Evolutionary conservation across 2,888 invertebrate species (phyloP).

Genomic region (Plebejus anna): DNA sequence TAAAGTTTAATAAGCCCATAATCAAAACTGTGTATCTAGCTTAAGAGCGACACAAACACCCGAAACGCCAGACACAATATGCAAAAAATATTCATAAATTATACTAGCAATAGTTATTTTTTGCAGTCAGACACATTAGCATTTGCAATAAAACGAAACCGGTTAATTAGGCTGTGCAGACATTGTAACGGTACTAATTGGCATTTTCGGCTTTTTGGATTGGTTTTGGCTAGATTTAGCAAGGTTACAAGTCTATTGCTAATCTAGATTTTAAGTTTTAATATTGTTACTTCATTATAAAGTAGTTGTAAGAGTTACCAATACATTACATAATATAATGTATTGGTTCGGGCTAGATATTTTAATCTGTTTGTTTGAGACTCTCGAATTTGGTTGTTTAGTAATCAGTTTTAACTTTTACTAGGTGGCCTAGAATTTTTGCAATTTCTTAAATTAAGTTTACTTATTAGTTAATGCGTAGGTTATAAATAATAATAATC

Average conservation of each 20-base stretch:
- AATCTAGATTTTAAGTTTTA: conserved; percentile 1
- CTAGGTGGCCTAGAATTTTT: not conserved
- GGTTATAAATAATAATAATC: not conserved
- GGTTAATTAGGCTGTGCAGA: conserved; percentile 40
- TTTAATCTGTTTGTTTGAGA: no score
- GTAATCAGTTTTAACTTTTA: not conserved
- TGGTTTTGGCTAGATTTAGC: conserved; percentile 16
- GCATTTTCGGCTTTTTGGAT: conserved; percentile 26
- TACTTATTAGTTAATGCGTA: not conserved
- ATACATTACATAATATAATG: no score
- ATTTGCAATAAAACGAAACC: conserved; percentile 40
- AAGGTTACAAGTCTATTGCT: not conserved
- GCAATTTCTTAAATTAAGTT: not conserved
- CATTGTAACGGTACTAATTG: conserved; percentile 30
- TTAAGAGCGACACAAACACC: not conserved
- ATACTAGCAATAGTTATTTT: conserved; percentile 24
- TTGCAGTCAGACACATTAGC: conserved; percentile 36
- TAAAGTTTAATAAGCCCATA: not conserved
- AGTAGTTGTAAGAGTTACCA: not conserved
- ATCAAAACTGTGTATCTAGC: not conserved
- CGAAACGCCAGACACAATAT: conserved; percentile 19
- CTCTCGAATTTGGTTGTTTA: not conserved
- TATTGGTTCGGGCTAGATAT: not conserved
- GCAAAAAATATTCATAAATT: conserved; percentile 28
- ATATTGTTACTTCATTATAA: not conserved